These are phyloP conservation scores for Carlito syrichta DNA, from an alignment of 2,113 vertebrate genomes.

Conservation along the genomic window DNA sequence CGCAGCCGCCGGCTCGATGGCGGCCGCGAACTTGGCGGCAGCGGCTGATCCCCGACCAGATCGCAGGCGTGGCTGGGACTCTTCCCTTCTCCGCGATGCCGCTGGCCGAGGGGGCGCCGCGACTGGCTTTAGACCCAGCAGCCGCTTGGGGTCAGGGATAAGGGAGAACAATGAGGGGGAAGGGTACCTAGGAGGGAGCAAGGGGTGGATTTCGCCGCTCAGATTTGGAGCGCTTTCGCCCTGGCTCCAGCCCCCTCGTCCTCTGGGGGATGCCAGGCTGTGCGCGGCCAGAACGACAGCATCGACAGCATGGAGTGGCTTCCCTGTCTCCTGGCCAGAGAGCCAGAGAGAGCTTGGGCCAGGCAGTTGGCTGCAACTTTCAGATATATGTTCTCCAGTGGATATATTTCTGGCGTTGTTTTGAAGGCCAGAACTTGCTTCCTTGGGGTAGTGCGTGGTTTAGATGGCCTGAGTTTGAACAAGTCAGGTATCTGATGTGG, in stretches of 20 bases:
- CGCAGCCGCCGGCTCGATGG: slow-evolving; percentile 54
- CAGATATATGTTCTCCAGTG: not conserved
- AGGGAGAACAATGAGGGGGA: not conserved
- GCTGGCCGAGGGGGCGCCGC: not conserved
- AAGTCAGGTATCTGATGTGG: not conserved
- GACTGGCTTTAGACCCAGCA: not conserved
- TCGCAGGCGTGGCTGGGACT: not conserved
- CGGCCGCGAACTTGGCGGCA: slow-evolving; percentile 35
- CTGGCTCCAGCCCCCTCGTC: not conserved
- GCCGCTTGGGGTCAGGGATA: not conserved
- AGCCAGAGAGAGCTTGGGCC: not conserved
- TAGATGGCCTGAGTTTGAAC: not conserved
- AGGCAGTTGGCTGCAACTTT: not conserved
- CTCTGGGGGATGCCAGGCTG: not conserved
- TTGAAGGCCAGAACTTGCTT: not conserved
- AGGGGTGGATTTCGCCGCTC: not conserved
- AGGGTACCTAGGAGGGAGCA: not conserved
- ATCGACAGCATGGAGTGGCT: not conserved
- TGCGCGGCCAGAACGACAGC: not conserved
- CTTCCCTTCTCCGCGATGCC: not conserved
- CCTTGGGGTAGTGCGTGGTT: not conserved
- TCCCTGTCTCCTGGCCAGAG: not conserved
- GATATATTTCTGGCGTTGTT: not conserved
- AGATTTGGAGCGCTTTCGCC: not conserved
- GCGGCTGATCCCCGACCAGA: not conserved